Conservation (phyloP, 2,113 vertebrate genomes). For the Ictalurus punctatus region DNA sequence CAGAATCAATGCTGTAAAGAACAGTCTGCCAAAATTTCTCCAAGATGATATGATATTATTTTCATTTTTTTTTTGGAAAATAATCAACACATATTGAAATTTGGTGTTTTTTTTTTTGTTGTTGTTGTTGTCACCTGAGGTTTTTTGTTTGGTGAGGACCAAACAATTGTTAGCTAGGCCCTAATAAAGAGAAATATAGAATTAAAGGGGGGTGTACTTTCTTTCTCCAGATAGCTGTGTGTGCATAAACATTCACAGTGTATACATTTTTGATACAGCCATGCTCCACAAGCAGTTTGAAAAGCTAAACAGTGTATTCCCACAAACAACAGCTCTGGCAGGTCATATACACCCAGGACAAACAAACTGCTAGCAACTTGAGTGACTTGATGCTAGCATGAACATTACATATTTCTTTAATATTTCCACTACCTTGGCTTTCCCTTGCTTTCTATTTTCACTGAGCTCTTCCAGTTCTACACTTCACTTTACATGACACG, state of each 20-base stretch:
- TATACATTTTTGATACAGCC: neutral
- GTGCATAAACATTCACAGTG: neutral
- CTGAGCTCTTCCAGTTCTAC: neutral
- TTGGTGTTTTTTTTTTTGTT: neutral
- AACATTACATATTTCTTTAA: neutral
- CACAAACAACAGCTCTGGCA: neutral
- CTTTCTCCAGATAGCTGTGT: neutral
- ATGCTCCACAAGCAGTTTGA: neutral
- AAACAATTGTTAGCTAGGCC: neutral
- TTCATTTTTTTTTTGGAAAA: neutral
- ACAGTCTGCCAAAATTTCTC: too few relatives aligned
- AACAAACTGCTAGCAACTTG: neutral
- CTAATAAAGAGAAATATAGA: neutral
- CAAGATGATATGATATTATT: too few relatives aligned
- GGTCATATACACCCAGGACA: neutral
- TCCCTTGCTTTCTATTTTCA: neutral
- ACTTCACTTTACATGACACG: neutral
- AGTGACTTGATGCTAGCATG: neutral
- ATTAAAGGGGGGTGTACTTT: neutral
- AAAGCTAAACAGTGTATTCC: neutral
- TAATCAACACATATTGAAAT: neutral
- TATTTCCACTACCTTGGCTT: neutral
- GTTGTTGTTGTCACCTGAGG: neutral
- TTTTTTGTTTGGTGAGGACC: neutral
- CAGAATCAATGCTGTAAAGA: too few relatives aligned